Evolutionary conservation across 2,888 invertebrate species (phyloP), one percentile per base, ranked within the genome.

Genomic region (Nezara viridula): DNA sequence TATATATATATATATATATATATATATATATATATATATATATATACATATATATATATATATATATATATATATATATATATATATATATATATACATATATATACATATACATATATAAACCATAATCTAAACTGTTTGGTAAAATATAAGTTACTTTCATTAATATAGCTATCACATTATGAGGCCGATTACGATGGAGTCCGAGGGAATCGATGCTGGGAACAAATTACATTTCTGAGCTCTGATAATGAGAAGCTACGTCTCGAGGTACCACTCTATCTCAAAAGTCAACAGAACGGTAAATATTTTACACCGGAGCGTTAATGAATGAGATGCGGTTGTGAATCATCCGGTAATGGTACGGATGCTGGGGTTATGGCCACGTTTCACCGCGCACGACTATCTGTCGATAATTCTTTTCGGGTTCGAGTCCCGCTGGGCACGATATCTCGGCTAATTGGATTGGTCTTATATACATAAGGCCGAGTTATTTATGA

Each of bases 401-500:
- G 66, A 73, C 66, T 60, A 27, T 77, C 21, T 4, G 77, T 47
- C 81, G 44, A 81, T 81, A 81, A 81, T 44, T 77, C 77, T 77
- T n/a, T 47, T 32, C 32, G 66, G 66, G 66, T 47, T 81, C 44
- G 44, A 81, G 21, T 44, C 40, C 44, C 81, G 44, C 81, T 37
- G 81, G 6, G 24, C 81, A 81, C 81, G 81, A 81, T 44, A 81
- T 81, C 40, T n/a, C 16, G 1, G 5, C 81, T 81, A 81, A 81
- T 81, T 81, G 81, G 81, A 81, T 81, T 81, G 81, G 44, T 14
- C n/a, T 12, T 81, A 44, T 81, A 44, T 81, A 81, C 81, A 81
- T 12, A 77, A 14, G 44, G n/a, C n/a, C 1, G 81, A 12, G 14
- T 81, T 81, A 81, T 81, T 81, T 81, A 81, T 81, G 81, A n/a